Base-by-base conservation (phyloP, 1,140 invertebrate genomes). In the Eupristina koningsbergeri region DNA sequence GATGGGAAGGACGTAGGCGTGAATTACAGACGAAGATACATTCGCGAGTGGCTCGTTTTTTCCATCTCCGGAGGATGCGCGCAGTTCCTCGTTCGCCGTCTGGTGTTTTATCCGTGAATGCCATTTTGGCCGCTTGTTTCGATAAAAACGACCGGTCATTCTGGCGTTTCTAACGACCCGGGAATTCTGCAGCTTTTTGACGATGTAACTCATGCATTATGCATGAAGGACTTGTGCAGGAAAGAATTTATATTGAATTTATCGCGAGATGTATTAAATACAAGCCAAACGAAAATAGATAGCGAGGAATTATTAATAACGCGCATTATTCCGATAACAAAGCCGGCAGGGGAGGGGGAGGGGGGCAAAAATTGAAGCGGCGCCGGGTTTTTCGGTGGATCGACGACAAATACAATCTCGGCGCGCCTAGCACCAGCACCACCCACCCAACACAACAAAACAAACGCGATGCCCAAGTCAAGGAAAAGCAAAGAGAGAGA, bases 1-100 rank as follows among this genome's bases (percentile, higher is more conserved):
- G n/a, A n/a, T n/a, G n/a, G n/a, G n/a, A n/a, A n/a, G n/a, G 29
- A 83, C 88, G 89, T 91, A 85, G 89, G 90, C 87, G 91, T 89
- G 87, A 90, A 91, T 90, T 90, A 89, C 89, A 86, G 87, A 87
- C 88, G 86, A 87, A 86, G 86, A 88, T 89, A 88, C 88, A 89
- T 91, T 86, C 87, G 83, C 84, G 85, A 47, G 26, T 47, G 71
- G 3, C 6, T n/a, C 34, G 26, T 63, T 64, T 79, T 39, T 39
- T 78, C 15, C n/a, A n/a, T n/a, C n/a, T n/a, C n/a, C n/a, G n/a
- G 26, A 58, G 7, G 5, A 22, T 1, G 36, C 31, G 39, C 45
- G 63, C 61, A 39, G n/a, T 41, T 26, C 26, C 9, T 53, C 22
- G 41, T 50, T 15, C 47, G 31, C 41, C n/a, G 39, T 41, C 41